phyloP scores from a whole-genome alignment of 2,113 vertebrate genomes.

The Tetrao urogallus region DNA sequence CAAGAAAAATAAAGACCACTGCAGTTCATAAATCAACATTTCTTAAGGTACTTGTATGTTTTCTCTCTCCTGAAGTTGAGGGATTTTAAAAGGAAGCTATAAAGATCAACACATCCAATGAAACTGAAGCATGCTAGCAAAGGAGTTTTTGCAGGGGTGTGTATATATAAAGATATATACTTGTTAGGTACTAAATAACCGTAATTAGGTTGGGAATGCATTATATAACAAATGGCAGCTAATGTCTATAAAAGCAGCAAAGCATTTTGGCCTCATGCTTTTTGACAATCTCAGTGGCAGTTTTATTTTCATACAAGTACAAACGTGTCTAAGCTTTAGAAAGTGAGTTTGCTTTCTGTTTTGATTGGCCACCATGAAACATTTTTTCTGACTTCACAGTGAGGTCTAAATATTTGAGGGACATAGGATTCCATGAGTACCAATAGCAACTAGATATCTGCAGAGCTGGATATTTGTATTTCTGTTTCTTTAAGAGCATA shows the following conservation, averaged over 20 bases:
- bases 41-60: conserved; percentile 25
- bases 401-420: background rate
- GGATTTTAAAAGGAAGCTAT: conserved; percentile 49
- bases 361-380: background rate
- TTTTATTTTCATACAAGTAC: background rate
- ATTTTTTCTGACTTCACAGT: background rate
- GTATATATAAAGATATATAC: background rate
- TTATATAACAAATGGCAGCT: background rate
- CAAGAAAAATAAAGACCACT: conserved; percentile 66
- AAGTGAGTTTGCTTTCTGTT: background rate
- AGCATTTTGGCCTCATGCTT: background rate
- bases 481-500: background rate
- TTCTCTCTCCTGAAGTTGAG: conserved; percentile 28
- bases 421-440: background rate
- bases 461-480: background rate
- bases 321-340: background rate
- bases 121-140: background rate
- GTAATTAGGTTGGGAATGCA: background rate
- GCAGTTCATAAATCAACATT: conserved; percentile 72
- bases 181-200: background rate
- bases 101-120: conserved; percentile 16
- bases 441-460: background rate
- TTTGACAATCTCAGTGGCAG: background rate
- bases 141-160: background rate
- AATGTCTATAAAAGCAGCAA: background rate